Base-by-base conservation (phyloP, 2,888 invertebrate species). In the Notocelia uddmanniana region DNA sequence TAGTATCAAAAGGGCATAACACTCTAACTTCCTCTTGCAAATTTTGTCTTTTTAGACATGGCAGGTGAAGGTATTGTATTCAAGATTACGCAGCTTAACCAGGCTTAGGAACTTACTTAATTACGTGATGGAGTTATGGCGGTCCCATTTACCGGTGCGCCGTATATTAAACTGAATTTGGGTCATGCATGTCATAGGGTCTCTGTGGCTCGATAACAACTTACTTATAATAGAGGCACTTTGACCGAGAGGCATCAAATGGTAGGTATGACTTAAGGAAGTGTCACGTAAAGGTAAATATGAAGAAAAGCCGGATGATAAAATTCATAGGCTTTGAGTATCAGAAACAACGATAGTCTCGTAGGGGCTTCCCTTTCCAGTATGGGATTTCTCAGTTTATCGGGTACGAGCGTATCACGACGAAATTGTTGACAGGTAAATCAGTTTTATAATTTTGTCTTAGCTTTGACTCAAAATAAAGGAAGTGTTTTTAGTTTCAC, bases 101-200 rank as follows among this genome's bases (percentile, higher is more conserved):
- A 52, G 59, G 70, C 70, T 70, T 66, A 59, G 21, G 31, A 52
- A 64, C 59, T 70, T 66, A 26, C n/a, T 66, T 52, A 58, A 70
- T 66, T 70, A 54, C 31, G 66, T 54, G 59, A 64, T 58, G 37
- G 57, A 70, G 60, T 70, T 66, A 66, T 21, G 48, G 45, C 26
- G 63, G 69, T 69, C 48, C 45, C 31, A 37, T 63, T 63, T 21
- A 63, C n/a, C 45, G 62, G 69, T 48, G 41, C 19, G 34, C 52
- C 37, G 15, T 18, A 37, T 23, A 41, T 13, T 41, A 21, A 52
- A 64, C 21, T 19, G 21, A 19, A 26, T 62, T 18, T 23, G 52
- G 63, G 63, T 37, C 23, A 41, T 41, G 41, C 41, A 15, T 41
- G 41, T 41, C 41, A 23, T 21, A 19, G 15, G 10, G 11, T 10